Evolutionary conservation across 2,797 vertebrate genomes (phyloP), one percentile per base, ranked within the genome.

Genomic region (Pangasius djambal): DNA sequence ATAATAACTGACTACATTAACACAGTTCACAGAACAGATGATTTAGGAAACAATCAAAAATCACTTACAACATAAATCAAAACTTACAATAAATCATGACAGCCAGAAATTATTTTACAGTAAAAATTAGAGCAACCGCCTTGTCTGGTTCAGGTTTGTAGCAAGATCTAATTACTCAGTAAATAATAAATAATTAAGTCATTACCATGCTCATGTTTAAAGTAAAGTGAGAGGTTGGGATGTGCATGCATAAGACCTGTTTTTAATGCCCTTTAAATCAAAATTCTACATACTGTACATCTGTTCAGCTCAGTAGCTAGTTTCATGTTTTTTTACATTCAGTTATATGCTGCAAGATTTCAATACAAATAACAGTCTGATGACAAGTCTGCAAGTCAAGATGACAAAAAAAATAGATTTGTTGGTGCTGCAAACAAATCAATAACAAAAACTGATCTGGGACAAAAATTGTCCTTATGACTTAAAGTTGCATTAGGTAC

Each of bases 171-270:
- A 85, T 85, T 55, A 85, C 48, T 16, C 1, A 55, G 83, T 85
- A 72, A 85, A 55, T 55, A 37, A 85, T 57, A n/a, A 85, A 85
- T 85, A 83, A 83, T 52, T 69, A 85, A 69, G 16, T 69, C 28
- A 82, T 82, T 59, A 37, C 15, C 57, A 50, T 69, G 61, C 61
- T 13, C 7, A 86, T 61, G 75, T 22, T 55, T 57, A 67, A 15
- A 40, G 6, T 55, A 25, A 75, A 52, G 61, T 57, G 1, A 4
- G 55, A 16, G 1, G 25, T 22, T 88, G 15, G 15, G 34, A 83
- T 55, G 18, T 15, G 20, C 44, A 77, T 65, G n/a, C 40, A 61
- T 6, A 10, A 72, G 22, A 31, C n/a, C 48, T 20, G 79, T 28
- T 69, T 87, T 81, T 69, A 55, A 69, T 57, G 13, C 28, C 22